Percentiles rank a stretch among this genome's conserved stretches.
phyloP scores from a whole-genome alignment of 2,113 vertebrate species.

The Xiphias gladius region DNA sequence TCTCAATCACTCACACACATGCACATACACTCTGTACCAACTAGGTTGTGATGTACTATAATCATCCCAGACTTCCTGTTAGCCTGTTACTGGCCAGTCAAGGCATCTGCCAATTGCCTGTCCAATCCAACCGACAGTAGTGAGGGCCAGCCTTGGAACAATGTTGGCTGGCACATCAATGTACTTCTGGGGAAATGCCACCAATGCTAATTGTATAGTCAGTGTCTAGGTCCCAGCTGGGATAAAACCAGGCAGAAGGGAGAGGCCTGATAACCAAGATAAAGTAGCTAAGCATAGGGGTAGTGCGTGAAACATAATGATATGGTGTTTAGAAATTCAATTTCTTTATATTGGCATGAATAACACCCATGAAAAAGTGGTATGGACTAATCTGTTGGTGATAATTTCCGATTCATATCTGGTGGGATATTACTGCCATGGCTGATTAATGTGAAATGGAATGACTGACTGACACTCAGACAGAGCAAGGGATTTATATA shows the following conservation, averaged over 20 bases:
- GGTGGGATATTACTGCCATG: slow-evolving; percentile 62
- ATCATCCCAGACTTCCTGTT: slow-evolving; percentile 65
- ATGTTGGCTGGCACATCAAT: slow-evolving; percentile 69
- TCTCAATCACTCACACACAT: slow-evolving; percentile 3
- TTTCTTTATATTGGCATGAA: slow-evolving; percentile 63
- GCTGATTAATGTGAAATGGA: slow-evolving; percentile 54
- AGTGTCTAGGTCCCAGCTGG: slow-evolving; percentile 67
- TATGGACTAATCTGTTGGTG: slow-evolving; percentile 63
- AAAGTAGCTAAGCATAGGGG: slow-evolving; percentile 45
- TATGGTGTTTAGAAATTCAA: slow-evolving; percentile 68
- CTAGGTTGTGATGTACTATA: slow-evolving; percentile 40
- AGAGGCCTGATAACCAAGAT: slow-evolving; percentile 55
- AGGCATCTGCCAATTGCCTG: slow-evolving; percentile 60
- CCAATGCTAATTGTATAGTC: slow-evolving; percentile 66
- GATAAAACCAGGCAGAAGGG: slow-evolving; percentile 52
- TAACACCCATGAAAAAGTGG: slow-evolving; percentile 61
- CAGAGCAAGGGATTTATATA: slow-evolving; percentile 7
- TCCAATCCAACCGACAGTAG: slow-evolving; percentile 35
- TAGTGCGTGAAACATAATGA: slow-evolving; percentile 67
- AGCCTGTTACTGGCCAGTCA: slow-evolving; percentile 40
- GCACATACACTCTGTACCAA: slow-evolving; percentile 38
- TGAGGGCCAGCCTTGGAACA: slow-evolving; percentile 39
- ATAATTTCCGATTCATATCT: slow-evolving; percentile 74
- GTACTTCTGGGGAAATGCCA: slow-evolving; percentile 51
- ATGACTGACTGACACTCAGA: slow-evolving; percentile 56